phyloP scores from a whole-genome alignment of 2,888 invertebrate genomes.

The Podotricha telesiphe region DNA sequence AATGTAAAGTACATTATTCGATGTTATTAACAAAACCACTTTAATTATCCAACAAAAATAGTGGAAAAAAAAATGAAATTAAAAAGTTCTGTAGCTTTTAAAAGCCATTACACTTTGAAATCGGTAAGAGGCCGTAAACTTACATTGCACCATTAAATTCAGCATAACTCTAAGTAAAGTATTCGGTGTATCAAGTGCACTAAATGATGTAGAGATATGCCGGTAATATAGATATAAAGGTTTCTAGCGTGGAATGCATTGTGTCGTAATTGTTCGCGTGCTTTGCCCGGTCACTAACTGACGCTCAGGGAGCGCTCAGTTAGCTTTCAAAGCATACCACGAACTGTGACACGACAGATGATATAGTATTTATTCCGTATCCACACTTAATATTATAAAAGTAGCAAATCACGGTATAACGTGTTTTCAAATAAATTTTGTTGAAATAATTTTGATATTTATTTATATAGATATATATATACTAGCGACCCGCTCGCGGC shows the following conservation, averaged over 20 bases:
- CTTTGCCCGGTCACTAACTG: constrained; percentile 43
- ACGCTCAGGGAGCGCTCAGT: constrained; percentile 49
- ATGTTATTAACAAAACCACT: too few species aligned
- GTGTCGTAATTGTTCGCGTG: constrained; percentile 46
- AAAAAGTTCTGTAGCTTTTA: not conserved
- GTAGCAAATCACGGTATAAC: not conserved
- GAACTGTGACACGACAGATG: constrained; percentile 43
- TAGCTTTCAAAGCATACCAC: constrained; percentile 47
- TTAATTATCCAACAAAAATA: not conserved
- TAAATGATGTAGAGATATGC: constrained; percentile 38
- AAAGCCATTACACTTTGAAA: constrained; percentile 8
- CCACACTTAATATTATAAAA: not conserved
- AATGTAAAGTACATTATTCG: too few species aligned
- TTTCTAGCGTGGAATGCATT: constrained; percentile 43
- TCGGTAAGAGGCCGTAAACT: constrained; percentile 16
- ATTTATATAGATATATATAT: too few species aligned
- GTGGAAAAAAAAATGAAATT: not conserved
- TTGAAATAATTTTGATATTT: too few species aligned
- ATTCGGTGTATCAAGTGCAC: constrained; percentile 31
- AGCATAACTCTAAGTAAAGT: not conserved
- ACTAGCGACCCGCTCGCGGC: too few species aligned
- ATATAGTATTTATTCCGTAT: constrained; percentile 12
- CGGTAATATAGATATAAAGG: constrained; percentile 41
- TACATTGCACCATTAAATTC: constrained; percentile 14
- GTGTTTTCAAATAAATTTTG: too few species aligned